These are phyloP conservation scores for Gnathonemus echidnorhynchus DNA, from an alignment of 2,113 vertebrate genomes.

Conservation along the genomic window DNA sequence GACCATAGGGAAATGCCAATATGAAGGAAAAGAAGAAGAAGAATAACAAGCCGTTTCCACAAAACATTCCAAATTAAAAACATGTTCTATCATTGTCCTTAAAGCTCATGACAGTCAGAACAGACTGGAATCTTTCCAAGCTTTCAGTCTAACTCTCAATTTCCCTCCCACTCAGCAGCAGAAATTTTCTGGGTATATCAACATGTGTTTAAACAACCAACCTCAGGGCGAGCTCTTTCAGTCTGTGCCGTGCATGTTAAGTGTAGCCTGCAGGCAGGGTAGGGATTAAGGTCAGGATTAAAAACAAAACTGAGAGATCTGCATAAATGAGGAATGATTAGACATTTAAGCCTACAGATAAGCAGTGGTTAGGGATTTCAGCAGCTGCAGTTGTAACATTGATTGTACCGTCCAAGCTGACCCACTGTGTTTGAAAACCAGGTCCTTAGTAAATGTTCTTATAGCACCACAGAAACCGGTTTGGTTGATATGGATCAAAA, in stretches of 20 bases:
- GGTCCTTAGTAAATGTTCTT: background rate
- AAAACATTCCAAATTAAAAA: background rate
- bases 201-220: background rate
- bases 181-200: background rate
- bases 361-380: background rate
- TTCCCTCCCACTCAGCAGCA: background rate
- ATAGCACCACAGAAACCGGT: background rate
- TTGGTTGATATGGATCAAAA: background rate
- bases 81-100: background rate
- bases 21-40: background rate
- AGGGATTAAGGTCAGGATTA: slow-evolving; percentile 9
- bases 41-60: background rate
- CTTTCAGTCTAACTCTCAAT: background rate
- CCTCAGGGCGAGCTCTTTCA: background rate
- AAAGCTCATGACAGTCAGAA: background rate
- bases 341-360: background rate
- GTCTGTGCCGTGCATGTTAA: background rate
- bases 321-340: slow-evolving; percentile 4
- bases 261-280: background rate
- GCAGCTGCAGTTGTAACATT: background rate
- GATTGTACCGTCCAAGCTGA: background rate
- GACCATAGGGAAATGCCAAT: background rate
- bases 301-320: slow-evolving; percentile 1
- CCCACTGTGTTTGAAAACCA: background rate
- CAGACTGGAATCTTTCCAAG: background rate